Conservation (phyloP, 2,797 vertebrate species). For the Acanthurus leucopareius region DNA sequence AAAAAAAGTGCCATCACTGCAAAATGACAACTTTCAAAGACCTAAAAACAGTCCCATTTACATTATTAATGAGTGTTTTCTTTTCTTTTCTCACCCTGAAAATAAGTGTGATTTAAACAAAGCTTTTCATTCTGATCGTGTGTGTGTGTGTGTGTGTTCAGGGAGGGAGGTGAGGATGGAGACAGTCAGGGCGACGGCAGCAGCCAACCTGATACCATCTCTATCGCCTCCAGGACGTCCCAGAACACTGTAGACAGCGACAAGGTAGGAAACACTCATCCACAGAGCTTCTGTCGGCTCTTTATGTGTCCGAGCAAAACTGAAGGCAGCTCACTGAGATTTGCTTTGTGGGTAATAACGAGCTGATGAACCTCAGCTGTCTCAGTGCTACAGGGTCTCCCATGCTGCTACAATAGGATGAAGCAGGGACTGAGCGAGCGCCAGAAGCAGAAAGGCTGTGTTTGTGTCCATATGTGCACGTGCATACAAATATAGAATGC, state of each 20-base stretch:
- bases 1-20: background rate
- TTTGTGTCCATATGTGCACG: background rate
- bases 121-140: constrained; percentile 12
- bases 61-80: background rate
- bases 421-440: constrained; percentile 72
- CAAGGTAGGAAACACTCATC: constrained; percentile 88
- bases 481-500: background rate
- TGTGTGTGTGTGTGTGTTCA: constrained; percentile 68
- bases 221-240: constrained; percentile 96
- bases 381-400: constrained; percentile 79
- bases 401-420: constrained; percentile 41
- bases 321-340: constrained; percentile 27
- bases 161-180: constrained; percentile 93
- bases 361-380: constrained; percentile 74
- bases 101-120: background rate
- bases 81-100: background rate
- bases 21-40: background rate
- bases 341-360: constrained; percentile 22
- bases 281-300: background rate
- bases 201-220: constrained; percentile 98
- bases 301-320: rapidly evolving
- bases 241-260: constrained; percentile 99
- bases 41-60: background rate
- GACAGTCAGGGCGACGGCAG: constrained; percentile 98
- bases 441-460: background rate